These are phyloP conservation scores for Vesta saturnalis DNA, from an alignment of 2,888 invertebrate genomes.

Conservation along the genomic window DNA sequence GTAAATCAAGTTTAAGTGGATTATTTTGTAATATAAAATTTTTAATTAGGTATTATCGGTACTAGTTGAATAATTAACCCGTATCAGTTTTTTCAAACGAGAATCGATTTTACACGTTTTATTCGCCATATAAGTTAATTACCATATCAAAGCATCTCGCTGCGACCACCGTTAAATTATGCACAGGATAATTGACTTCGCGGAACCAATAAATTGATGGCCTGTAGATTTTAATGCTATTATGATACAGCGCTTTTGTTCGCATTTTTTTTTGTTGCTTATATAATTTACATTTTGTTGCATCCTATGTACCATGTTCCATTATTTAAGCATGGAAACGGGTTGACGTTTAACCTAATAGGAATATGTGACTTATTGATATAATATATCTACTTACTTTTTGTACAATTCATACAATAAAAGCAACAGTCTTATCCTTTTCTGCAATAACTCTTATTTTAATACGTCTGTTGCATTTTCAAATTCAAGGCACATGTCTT, in stretches of 20 bases:
- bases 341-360: no score
- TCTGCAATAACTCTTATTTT: no score
- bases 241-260: slow-evolving; percentile 16
- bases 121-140: slow-evolving; percentile 52
- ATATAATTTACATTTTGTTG: background rate
- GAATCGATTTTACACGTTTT: slow-evolving; percentile 33
- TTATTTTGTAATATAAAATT: no score
- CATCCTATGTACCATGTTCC: background rate
- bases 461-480: no score
- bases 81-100: slow-evolving; percentile 7
- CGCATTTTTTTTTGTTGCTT: background rate
- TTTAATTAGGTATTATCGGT: background rate
- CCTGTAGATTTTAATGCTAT: slow-evolving; percentile 39
- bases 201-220: slow-evolving; percentile 45
- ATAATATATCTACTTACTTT: no score
- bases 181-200: slow-evolving; percentile 50
- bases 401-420: no score
- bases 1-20: no score
- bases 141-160: slow-evolving; percentile 55
- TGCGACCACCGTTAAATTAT: slow-evolving; percentile 52
- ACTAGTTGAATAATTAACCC: slow-evolving; percentile 7
- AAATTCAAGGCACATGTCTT: no score
- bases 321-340: no score
- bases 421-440: no score
- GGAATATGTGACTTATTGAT: no score